phyloP scores from a whole-genome alignment of 2,113 vertebrate genomes.

The Chinchilla lanigera region DNA sequence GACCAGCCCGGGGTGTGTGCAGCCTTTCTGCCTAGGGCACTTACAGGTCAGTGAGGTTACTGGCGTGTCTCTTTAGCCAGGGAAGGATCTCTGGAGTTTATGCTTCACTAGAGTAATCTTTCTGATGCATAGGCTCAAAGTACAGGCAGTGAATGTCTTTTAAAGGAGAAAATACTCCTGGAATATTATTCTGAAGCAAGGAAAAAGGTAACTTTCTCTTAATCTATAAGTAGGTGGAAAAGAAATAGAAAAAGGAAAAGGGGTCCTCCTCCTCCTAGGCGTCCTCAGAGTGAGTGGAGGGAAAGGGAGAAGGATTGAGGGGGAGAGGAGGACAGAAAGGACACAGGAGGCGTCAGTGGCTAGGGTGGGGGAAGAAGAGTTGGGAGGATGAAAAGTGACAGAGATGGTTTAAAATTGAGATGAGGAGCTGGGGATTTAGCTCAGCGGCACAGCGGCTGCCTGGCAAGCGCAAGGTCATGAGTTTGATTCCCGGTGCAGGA shows the following conservation, averaged over 20 bases:
- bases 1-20: neutral
- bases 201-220: neutral
- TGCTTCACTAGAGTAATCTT: neutral
- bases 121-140: neutral
- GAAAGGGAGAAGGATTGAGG: neutral
- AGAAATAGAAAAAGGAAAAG: neutral
- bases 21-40: fast-evolving
- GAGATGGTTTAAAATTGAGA: neutral
- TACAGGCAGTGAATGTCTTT: neutral
- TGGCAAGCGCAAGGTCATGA: no score
- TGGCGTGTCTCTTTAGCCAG: neutral
- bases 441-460: no score
- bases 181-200: neutral
- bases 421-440: no score
- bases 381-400: neutral
- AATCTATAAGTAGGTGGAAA: neutral
- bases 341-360: neutral
- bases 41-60: neutral
- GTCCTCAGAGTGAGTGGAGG: neutral
- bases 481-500: no score
- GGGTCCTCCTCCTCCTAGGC: neutral
- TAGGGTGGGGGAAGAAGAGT: neutral
- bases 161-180: neutral
- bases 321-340: neutral
- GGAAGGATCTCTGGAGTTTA: neutral